Conservation (phyloP, 2,797 vertebrate genomes). For the Hoplostethus atlanticus region DNA sequence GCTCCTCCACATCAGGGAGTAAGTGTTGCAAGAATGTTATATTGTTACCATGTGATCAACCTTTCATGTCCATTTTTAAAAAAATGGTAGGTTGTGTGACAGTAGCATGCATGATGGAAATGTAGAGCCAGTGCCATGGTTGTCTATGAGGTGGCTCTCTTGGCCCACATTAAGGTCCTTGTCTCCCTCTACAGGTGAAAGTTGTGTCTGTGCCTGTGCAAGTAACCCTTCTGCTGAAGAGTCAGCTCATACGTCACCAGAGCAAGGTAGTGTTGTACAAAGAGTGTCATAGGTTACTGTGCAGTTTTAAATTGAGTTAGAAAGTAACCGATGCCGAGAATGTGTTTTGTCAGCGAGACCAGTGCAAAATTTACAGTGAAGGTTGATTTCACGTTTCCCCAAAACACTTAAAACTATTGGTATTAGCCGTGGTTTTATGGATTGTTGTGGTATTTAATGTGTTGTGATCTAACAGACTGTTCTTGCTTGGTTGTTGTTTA, state of each 20-base stretch:
- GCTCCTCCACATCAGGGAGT: slow-evolving; percentile 87
- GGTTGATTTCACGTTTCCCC: neutral
- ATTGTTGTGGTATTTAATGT: neutral
- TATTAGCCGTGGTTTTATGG: neutral
- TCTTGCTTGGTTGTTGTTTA: slow-evolving; percentile 24
- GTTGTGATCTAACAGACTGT: neutral
- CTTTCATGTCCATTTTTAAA: too few species aligned
- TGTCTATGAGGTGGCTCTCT: neutral
- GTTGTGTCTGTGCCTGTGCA: slow-evolving; percentile 72
- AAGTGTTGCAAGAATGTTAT: slow-evolving; percentile 47
- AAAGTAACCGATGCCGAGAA: neutral
- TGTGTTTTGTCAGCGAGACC: neutral
- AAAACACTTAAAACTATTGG: neutral
- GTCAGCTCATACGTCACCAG: slow-evolving; percentile 78
- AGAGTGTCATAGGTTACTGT: neutral
- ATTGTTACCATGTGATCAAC: too few species aligned
- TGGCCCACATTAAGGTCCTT: slow-evolving; percentile 34
- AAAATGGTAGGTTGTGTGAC: neutral
- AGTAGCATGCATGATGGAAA: too few species aligned
- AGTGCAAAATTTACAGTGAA: neutral
- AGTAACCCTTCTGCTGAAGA: slow-evolving; percentile 79
- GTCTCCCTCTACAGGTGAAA: slow-evolving; percentile 83
- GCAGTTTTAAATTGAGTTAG: neutral
- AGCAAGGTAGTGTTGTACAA: slow-evolving; percentile 80
- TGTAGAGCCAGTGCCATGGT: neutral